Base-by-base conservation (phyloP, 2,113 vertebrate genomes). In the Podarcis cretensis region DNA sequence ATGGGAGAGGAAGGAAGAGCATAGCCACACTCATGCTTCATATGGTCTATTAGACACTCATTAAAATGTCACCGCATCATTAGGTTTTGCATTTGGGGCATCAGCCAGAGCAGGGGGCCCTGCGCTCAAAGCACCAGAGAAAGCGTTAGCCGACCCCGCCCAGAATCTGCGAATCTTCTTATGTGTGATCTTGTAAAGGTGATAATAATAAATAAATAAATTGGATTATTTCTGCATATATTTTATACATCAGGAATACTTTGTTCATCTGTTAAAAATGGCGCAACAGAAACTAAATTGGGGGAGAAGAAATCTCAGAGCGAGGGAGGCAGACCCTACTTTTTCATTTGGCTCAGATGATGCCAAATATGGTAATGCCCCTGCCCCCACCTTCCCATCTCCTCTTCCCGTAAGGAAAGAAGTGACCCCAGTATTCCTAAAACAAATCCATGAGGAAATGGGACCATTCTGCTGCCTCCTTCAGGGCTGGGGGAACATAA, bases 31-130 rank as follows among this genome's bases (percentile, higher is more conserved):
- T 32, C 81, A 7, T 89, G 63, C 85, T 5, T 32, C 1, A 0
- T 48, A 83, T 90, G 43, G 93, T 83, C 84, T 85, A 40, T 69
- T n/a, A 48, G 76, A 74, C 43, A 63, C 71, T 92, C 89, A 89
- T 59, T 86, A 89, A 88, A 88, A 85, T 63, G 78, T 81, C 59
- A 32, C 90, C 12, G 32, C 43, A 57, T 85, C 86, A 63, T 71
- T 82, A 76, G 27, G 23, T 63, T 91, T 69, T 48, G 76, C n/a
- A 37, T 81, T 71, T 18, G 23, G 14, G 74, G 59, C 69, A 35
- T 2, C 59, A 7, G 8, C 0, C 89, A 30, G 59, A 68, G 84
- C 80, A 89, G 43, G 79, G 32, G 84, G 4, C 75, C 21, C 69
- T 80, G 54, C 85, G 74, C 32, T 85, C 5, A 86, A 93, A 91